These are phyloP conservation scores for Meriones psammophilus DNA, from an alignment of 2,797 vertebrate genomes.

Conservation along the genomic window DNA sequence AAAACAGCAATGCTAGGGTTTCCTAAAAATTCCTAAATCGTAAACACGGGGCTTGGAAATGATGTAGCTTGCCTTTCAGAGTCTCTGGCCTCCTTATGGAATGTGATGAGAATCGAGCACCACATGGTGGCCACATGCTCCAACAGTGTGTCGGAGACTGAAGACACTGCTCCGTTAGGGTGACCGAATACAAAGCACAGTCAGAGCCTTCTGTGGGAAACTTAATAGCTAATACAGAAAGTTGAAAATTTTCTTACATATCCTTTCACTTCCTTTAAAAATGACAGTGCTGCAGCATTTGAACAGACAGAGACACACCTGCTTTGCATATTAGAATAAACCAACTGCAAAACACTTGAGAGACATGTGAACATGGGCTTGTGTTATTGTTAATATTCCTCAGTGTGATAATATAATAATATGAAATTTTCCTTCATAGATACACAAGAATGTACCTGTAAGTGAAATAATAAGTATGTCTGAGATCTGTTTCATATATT, in stretches of 20 bases:
- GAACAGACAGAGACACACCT: not conserved
- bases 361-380: not conserved
- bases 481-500: constrained; percentile 17
- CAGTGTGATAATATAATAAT: not conserved
- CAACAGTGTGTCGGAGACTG: not conserved
- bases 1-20: not conserved
- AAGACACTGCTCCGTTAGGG: not conserved
- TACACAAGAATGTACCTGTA: not conserved
- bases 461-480: not conserved
- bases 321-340: constrained; percentile 17
- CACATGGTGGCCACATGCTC: not conserved
- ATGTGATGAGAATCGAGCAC: not conserved
- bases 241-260: not conserved
- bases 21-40: not conserved
- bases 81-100: not conserved
- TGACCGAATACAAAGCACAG: not conserved
- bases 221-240: constrained; percentile 39
- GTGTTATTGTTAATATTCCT: not conserved
- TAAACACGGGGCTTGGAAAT: not conserved
- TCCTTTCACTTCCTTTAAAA: constrained; percentile 33
- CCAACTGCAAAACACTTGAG: not conserved
- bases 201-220: not conserved
- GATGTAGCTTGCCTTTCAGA: not conserved
- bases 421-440: not conserved
- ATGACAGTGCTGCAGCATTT: not conserved